Base-by-base conservation (phyloP, 2,113 vertebrate genomes). In the Malaclemys terrapin region DNA sequence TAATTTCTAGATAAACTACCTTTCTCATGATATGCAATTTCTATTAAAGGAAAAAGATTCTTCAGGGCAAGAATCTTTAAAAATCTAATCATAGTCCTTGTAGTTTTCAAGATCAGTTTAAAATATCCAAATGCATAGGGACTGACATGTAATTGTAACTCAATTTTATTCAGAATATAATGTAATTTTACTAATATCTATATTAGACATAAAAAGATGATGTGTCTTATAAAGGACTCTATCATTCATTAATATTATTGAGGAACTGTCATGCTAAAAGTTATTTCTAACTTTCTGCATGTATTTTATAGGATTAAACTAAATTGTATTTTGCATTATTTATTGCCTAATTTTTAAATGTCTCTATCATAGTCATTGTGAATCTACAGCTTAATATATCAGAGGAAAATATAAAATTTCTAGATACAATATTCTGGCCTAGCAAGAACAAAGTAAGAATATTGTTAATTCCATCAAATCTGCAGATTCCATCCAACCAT, bases 281-380 rank as follows among this genome's bases (percentile, higher is more conserved):
- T 95, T 96, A 92, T 84, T 94, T 95, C 75, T 88, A 87, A 96
- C 88, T 95, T 97, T 96, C 94, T 94, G 85, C 80, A 85, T 91
- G 52, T 82, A 88, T 96, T 97, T 97, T 92, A 94, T 84, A 92
- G 53, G 86, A 96, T 96, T 96, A 87, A 95, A 69, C 89, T 72
- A 97, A 97, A 98, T 96, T 97, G 69, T 97, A 65, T 90, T 96
- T 91, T 97, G 91, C 94, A 97, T 98, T 97, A 98, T 98, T 98
- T 97, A 98, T 92, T 92, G 65, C 56, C 89, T 85, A 93, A 97
- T 97, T 97, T 98, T 93, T 62, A 84, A 97, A 93, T 19, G 53
- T 85, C 94, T 95, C 31, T 87, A 52, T 92, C 85, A 90, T 11
- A 92, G 83, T 92, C 82, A 87, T 75, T 82, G 45, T 54, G 80